phyloP scores from a whole-genome alignment of 2,113 vertebrate genomes.

The Onychostoma macrolepis region DNA sequence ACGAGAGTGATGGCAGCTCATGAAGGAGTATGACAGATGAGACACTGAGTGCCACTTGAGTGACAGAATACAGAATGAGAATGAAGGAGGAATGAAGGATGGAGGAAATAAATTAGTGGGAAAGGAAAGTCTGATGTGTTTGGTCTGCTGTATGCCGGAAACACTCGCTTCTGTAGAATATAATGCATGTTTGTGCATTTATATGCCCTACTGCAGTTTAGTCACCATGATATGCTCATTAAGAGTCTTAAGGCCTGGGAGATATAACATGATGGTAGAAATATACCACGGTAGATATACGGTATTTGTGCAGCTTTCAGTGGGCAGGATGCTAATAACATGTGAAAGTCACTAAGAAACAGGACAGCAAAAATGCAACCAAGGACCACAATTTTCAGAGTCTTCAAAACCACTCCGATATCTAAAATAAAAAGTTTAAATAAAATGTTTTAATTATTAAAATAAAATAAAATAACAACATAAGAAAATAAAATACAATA shows the following conservation, averaged over 20 bases:
- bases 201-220: background rate
- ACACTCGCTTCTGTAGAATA: conserved; percentile 48
- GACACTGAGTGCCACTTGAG: conserved; percentile 42
- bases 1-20: conserved; percentile 40
- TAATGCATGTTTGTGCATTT: conserved; percentile 2
- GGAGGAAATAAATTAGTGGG: conserved; percentile 50
- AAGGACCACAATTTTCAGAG: too few relatives aligned
- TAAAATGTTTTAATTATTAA: too few relatives aligned
- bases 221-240: background rate
- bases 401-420: too few relatives aligned
- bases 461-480: too few relatives aligned
- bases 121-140: conserved; percentile 19
- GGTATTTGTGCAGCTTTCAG: background rate
- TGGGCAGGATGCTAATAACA: background rate
- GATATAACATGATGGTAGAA: background rate
- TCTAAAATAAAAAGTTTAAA: too few relatives aligned
- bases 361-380: background rate
- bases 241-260: background rate
- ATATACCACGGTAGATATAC: background rate
- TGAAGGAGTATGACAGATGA: conserved; percentile 39
- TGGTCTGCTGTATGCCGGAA: conserved; percentile 33
- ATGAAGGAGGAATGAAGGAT: conserved; percentile 15
- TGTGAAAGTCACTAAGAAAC: background rate
- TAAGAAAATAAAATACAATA: too few relatives aligned
- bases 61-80: conserved; percentile 44